Evolutionary conservation across 1,140 invertebrate genomes (phyloP), one percentile per base, ranked within the genome.

Genomic region (Caenorhabditis tropicalis): DNA sequence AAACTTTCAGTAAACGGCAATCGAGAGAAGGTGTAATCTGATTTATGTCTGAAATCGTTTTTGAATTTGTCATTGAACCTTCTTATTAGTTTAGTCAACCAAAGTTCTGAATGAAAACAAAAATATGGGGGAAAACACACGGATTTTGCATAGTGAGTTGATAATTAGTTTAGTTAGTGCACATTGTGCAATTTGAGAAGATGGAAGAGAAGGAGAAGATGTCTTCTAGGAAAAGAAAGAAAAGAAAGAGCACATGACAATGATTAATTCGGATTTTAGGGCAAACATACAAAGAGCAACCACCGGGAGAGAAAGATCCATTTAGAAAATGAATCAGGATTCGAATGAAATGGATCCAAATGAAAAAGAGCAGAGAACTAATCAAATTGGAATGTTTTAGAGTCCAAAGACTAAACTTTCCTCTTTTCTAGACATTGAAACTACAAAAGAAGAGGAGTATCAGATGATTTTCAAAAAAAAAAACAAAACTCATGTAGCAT

Each of bases 131-230:
- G 31, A 10, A 0, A 31, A 60, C 27, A 60, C 24, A 27, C 4
- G 9, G 24, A 36, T 19, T 33, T 65, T 65, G n/a, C n/a, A n/a
- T 16, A 16, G 29, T 21, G 36, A 39, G 36, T 74, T 46, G 65
- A 43, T 74, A 74, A 74, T 74, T 74, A 74, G 65, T 74, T 74
- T 74, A 74, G 65, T 43, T 74, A 74, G 65, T 46, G n/a, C 65
- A 74, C 15, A 4, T 36, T 74, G 33, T 74, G 65, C 21, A 46
- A 74, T 43, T 43, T 43, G 65, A 74, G 65, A 74, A 46, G 65
- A 56, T 27, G 21, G 29, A 56, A 15, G 21, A 56, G 21, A 27
- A 24, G 21, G 2, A 10, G 19, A 56, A 24, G 15, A 19, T 51
- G 48, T 9, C 53, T 3, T 56, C 21, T 56, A 10, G 24, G 21